phyloP scores from a whole-genome alignment of 2,113 vertebrate species.

The Pelecanus crispus region DNA sequence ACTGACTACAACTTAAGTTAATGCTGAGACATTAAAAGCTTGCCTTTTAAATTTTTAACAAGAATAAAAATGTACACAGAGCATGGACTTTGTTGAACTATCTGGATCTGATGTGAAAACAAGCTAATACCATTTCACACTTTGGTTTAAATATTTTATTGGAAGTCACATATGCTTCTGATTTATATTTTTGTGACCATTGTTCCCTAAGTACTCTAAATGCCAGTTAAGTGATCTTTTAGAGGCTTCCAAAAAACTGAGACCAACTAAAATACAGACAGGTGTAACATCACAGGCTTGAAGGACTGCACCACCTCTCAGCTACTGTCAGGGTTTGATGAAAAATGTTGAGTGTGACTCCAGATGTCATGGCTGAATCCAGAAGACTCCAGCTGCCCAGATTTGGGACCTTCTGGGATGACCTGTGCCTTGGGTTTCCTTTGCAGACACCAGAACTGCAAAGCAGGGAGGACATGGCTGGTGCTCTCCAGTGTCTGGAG shows the following conservation, averaged over 20 bases:
- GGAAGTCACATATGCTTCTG: neutral
- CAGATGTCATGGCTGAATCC: neutral
- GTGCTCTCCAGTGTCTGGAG: neutral
- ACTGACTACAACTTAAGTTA: constrained; percentile 31
- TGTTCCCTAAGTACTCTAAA: neutral
- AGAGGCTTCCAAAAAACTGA: neutral
- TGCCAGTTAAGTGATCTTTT: neutral
- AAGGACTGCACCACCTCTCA: neutral
- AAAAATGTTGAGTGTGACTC: neutral
- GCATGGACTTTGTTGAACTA: neutral
- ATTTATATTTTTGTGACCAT: neutral
- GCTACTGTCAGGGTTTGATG: neutral
- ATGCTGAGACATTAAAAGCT: constrained; percentile 30
- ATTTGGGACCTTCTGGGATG: neutral
- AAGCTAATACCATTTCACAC: constrained; percentile 10
- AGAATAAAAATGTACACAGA: constrained; percentile 1
- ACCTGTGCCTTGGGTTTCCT: neutral
- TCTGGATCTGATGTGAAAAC: neutral
- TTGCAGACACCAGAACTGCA: neutral
- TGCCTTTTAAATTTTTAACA: constrained; percentile 61
- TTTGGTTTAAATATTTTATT: constrained; percentile 26
- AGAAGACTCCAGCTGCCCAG: neutral
- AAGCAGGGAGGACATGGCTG: neutral
- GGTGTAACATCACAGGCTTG: neutral
- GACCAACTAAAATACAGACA: neutral